Percentiles rank a stretch among this genome's conserved stretches.
These are phyloP conservation scores for Oppia nitens DNA, from an alignment of 1,140 invertebrate species.

Conservation along the genomic window DNA sequence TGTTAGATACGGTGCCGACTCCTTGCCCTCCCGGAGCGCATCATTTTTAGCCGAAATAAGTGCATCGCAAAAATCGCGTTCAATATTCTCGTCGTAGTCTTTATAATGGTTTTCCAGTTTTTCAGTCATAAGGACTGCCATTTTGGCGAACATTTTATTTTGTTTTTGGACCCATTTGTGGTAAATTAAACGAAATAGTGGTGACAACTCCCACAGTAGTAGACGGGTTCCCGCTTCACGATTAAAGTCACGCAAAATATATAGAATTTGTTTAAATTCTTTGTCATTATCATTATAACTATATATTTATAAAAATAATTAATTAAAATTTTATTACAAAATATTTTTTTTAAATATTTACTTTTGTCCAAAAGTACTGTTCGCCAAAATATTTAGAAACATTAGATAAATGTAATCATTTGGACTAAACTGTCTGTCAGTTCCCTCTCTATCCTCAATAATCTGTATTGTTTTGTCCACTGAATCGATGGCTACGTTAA, in stretches of 20 bases:
- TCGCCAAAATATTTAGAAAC: not conserved
- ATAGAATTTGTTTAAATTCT: not conserved
- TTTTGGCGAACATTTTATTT: not conserved
- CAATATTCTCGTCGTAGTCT: too few relatives aligned
- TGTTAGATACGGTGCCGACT: too few relatives aligned
- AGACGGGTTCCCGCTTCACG: too few relatives aligned
- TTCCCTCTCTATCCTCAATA: not conserved
- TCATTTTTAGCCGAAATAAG: too few relatives aligned
- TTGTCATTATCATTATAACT: not conserved
- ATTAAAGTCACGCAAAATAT: not conserved
- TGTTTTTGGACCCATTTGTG: not conserved
- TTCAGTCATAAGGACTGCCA: too few relatives aligned
- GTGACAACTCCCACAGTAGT: too few relatives aligned
- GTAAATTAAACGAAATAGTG: too few relatives aligned
- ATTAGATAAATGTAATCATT: not conserved
- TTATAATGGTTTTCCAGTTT: too few relatives aligned
- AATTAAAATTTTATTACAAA: not conserved
- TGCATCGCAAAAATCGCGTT: slow-evolving; percentile 57
- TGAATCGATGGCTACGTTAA: not conserved
- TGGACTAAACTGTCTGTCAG: not conserved
- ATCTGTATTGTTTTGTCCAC: not conserved
- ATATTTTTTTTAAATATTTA: too few relatives aligned
- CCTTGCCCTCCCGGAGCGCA: too few relatives aligned
- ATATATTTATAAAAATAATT: not conserved
- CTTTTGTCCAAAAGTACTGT: not conserved